These are phyloP conservation scores for Melanocharis versteri DNA, from an alignment of 2,113 vertebrate species.

Conservation along the genomic window DNA sequence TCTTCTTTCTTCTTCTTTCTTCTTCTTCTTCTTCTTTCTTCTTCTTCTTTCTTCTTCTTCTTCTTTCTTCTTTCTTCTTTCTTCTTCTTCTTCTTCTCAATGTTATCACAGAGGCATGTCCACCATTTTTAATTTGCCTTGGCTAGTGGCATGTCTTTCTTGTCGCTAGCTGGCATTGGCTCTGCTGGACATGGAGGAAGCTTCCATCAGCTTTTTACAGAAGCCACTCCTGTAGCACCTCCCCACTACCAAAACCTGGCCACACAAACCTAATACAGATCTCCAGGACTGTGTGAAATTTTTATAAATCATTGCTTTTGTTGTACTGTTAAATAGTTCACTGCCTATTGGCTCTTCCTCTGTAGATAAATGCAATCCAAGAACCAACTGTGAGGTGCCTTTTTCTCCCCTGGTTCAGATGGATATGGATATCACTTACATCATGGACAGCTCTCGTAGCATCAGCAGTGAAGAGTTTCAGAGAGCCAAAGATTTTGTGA, in stretches of 20 bases:
- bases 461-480: constrained; percentile 71
- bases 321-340: not conserved
- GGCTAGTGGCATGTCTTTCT: not conserved
- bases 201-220: not conserved
- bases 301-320: not conserved
- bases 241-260: not conserved
- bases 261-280: not conserved
- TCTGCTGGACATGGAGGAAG: not conserved
- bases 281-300: not conserved
- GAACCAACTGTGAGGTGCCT: constrained; percentile 48
- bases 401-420: constrained; percentile 37
- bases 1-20: no score
- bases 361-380: constrained; percentile 79
- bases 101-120: not conserved
- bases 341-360: not conserved
- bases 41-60: no score
- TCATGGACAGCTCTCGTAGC: constrained; percentile 80
- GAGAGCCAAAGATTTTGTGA: constrained; percentile 75
- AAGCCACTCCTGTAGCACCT: not conserved
- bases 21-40: no score
- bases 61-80: no score
- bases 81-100: no score
- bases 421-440: constrained; percentile 78
- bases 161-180: not conserved
- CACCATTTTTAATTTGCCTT: not conserved